Percentiles rank a stretch among this genome's conserved stretches.
Conservation (phyloP, 2,113 vertebrate genomes). For the Phylloscopus whistleri region DNA sequence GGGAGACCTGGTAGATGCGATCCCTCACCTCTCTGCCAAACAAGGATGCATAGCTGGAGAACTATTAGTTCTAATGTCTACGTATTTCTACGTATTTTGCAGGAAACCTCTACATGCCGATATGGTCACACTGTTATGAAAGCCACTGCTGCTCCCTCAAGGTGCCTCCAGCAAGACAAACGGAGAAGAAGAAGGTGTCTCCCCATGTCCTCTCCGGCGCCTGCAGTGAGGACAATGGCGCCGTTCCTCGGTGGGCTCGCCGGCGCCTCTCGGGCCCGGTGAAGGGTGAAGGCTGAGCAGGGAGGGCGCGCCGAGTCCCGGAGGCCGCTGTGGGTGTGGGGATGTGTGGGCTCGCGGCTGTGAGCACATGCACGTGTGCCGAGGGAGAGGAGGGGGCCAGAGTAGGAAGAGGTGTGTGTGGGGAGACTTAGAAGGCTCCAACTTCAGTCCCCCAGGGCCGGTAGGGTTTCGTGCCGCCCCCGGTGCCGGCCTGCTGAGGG, state of each 20-base stretch:
- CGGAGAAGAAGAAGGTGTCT: background rate
- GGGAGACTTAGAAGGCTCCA: constrained; percentile 82
- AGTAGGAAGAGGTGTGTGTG: background rate
- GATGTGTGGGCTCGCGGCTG: background rate
- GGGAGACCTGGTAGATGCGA: background rate
- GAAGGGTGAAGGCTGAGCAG: background rate
- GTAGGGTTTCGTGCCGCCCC: constrained; percentile 80
- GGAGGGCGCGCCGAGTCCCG: background rate
- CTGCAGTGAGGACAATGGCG: background rate
- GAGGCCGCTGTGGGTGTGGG: accelerated
- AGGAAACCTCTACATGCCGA: background rate
- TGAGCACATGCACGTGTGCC: background rate
- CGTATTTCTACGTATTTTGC: background rate
- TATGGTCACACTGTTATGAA: background rate
- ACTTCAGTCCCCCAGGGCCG: constrained; percentile 94
- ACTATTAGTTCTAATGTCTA: constrained; percentile 10
- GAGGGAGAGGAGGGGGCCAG: background rate
- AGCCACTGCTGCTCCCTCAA: constrained; percentile 15
- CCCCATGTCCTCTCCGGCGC: background rate
- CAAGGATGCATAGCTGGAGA: constrained; percentile 11
- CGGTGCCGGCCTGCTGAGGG: constrained; percentile 73
- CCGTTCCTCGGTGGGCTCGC: background rate
- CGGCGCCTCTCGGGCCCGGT: background rate
- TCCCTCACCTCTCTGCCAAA: constrained; percentile 4
- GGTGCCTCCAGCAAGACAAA: constrained; percentile 10